Base-by-base conservation (phyloP, 1,140 invertebrate genomes). In the Coenobita brevimanus region DNA sequence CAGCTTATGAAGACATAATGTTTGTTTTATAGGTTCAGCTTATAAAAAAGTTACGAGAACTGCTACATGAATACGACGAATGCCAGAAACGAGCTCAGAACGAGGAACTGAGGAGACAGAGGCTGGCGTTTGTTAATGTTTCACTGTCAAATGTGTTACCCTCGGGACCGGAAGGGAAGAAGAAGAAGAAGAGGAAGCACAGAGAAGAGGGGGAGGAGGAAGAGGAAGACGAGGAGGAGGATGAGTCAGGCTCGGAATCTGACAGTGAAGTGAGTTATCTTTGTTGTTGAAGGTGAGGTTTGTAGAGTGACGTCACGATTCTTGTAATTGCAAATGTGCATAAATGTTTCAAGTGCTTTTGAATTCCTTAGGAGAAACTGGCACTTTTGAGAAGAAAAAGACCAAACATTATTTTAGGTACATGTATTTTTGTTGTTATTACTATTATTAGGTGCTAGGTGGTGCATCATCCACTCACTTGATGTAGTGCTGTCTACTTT, bases 51-150 rank as follows among this genome's bases (percentile, higher is more conserved):
- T 94, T 98, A 46, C 94, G 95, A 90, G 93, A 93, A 60, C 92
- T 93, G 85, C 89, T 95, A 41, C 92, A 93, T 41, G 91, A 91
- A 10, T 93, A 94, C 71, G 94, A 94, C 81, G 91, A 91, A 38
- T 91, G 91, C 43, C 91, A 92, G 79, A 94, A 94, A 91, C 93
- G 93, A 81, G 92, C 93, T 82, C 94, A 95, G 75, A 95, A 95
- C 73, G 94, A 96, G 93, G 92, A 95, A 89, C 92, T 97, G 83
- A 92, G 95, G 89, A 95, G 95, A 90, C 95, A 97, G 91, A 92
- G 96, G 80, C 92, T 97, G 17, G 95, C 95, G 0, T 96, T 95
- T 92, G 96, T 97, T 67, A 96, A 95, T 33, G 96, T 96, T 79
- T 96, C 95, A 92, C 92, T 97, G 24, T 95, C 96, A 88, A 97